These are phyloP conservation scores for Brachionus manjavacas DNA, from an alignment of 1,140 invertebrate species.

Conservation along the genomic window DNA sequence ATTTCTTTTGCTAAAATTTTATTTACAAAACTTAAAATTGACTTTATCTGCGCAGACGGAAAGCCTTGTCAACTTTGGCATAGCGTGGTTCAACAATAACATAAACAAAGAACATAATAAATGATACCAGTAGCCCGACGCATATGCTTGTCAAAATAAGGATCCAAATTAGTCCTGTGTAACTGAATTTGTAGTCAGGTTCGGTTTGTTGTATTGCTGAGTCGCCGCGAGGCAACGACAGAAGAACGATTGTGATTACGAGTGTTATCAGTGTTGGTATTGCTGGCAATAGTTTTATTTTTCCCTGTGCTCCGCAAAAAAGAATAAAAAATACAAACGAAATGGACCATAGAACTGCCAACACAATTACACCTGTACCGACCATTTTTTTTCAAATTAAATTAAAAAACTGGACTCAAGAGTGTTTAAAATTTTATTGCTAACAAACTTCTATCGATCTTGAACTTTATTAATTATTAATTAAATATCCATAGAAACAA, in stretches of 20 bases:
- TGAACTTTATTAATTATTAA: background rate
- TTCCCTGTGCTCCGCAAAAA: slow-evolving; percentile 16
- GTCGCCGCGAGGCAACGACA: background rate
- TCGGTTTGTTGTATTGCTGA: background rate
- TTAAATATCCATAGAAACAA: background rate
- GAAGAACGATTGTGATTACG: slow-evolving; percentile 15
- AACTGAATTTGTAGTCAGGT: slow-evolving; percentile 24
- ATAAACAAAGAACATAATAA: background rate
- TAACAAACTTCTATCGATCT: slow-evolving; percentile 17
- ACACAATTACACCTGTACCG: slow-evolving; percentile 10
- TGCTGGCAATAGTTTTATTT: background rate
- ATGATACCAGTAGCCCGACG: background rate
- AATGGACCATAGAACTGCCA: slow-evolving; percentile 10
- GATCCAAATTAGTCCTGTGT: slow-evolving; percentile 18
- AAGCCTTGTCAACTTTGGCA: slow-evolving; percentile 13
- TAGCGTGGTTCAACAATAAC: slow-evolving; percentile 30
- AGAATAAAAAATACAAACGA: background rate
- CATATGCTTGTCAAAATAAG: slow-evolving; percentile 28
- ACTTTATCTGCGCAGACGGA: background rate
- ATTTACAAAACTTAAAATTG: background rate
- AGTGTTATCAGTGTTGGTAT: slow-evolving; percentile 3
- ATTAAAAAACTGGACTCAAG: background rate
- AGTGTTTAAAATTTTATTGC: background rate
- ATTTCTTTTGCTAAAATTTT: background rate
- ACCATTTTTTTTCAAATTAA: slow-evolving; percentile 17